Evolutionary conservation across 1,140 invertebrate genomes (phyloP), one percentile per base, ranked within the genome.

Genomic region (Eubasilissa regina): DNA sequence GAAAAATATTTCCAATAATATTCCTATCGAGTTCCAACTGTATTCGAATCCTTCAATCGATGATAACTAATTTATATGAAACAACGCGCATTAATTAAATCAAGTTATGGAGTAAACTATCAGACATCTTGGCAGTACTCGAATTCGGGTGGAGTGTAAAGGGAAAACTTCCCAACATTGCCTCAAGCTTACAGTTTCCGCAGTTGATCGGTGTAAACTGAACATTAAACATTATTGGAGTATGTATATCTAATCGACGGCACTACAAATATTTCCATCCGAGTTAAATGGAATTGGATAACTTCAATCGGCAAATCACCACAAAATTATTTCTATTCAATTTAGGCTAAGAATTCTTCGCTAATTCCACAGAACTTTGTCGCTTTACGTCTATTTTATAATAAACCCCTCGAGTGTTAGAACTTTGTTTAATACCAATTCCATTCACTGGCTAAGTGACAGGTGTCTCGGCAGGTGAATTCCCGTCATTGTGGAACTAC

Each of bases 211-310:
- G 35, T 25, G 13, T n/a, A 12, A 12, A 12, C 25, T 7, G n/a
- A 64, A 64, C 13, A 21, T n/a, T 35, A 35, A 64, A 64, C 60
- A 44, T 21, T 62, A 62, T n/a, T n/a, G n/a, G n/a, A n/a, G n/a
- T n/a, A n/a, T n/a, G n/a, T n/a, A n/a, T n/a, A n/a, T 25, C 35
- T 19, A 58, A 15, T 43, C 12, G 60, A 43, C 19, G 35, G 19
- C 0, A 25, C 60, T 43, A 64, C 35, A 64, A 64, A 64, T 43
- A 64, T 64, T 43, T 58, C 60, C n/a, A 25, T 64, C 35, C 0
- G 10, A 64, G 10, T 35, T 19, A 13, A 25, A 43, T 12, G 35
- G 19, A 64, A 64, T 64, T 64, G 10, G 35, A 64, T 58, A 58
- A 58, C 55, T 58, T 35, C 25, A 35, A 35, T 35, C 25, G 25